Evolutionary conservation across 2,797 vertebrate species (phyloP).

Genomic region (Artibeus jamaicensis): DNA sequence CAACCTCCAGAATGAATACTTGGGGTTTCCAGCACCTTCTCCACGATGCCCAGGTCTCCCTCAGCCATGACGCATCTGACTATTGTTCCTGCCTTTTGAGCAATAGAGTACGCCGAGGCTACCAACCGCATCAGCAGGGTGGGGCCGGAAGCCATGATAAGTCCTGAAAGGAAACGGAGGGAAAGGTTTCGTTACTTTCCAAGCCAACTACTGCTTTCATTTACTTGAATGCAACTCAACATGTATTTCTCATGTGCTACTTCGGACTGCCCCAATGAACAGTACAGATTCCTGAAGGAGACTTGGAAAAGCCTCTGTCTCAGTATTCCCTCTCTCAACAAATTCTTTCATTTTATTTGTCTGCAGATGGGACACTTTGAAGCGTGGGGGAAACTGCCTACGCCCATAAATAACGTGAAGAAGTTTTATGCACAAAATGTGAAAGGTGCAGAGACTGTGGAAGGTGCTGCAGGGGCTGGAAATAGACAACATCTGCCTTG

Average conservation of each 20-base stretch:
- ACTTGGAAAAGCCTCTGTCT: not conserved
- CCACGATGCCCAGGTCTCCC: constrained; percentile 94
- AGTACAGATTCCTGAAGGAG: not conserved
- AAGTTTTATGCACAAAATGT: not conserved
- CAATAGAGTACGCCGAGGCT: constrained; percentile 89
- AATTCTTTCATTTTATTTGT: not conserved
- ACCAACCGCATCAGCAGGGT: constrained; percentile 91
- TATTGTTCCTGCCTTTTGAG: constrained; percentile 91
- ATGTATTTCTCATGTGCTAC: not conserved
- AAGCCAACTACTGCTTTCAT: not conserved
- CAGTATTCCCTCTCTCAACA: not conserved
- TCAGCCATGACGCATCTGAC: constrained; percentile 90
- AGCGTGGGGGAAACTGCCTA: not conserved
- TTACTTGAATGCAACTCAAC: not conserved
- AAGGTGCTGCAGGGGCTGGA: not conserved
- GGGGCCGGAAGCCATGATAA: constrained; percentile 88
- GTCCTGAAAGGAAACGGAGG: constrained; percentile 60
- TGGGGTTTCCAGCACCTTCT: too few species aligned
- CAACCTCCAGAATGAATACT: not conserved
- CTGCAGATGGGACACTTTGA: not conserved
- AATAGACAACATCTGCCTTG: not conserved
- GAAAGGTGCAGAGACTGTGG: not conserved
- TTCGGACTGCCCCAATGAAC: not conserved
- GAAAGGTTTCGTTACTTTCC: not conserved
- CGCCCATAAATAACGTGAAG: not conserved